Conservation (phyloP, 2,797 vertebrate genomes). For the Pipistrellus nathusii region DNA sequence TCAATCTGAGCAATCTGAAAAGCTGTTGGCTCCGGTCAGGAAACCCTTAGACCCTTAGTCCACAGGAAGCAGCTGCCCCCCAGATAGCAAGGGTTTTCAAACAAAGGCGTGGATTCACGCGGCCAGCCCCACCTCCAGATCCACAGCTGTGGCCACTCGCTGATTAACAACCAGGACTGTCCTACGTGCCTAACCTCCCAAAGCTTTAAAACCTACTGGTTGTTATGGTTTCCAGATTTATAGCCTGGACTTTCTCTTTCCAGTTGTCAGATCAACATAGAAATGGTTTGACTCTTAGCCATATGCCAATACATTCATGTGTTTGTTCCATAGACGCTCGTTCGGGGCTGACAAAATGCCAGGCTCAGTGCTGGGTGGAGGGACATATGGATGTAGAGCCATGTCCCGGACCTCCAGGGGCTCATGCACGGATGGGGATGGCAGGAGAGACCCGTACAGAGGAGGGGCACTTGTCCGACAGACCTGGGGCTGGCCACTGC, state of each 20-base stretch:
- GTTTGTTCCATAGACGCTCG: slow-evolving; percentile 36
- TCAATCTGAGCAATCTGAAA: not conserved
- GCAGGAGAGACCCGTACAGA: not conserved
- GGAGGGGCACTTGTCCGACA: not conserved
- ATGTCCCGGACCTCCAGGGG: not conserved
- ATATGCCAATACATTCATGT: not conserved
- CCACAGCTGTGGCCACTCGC: slow-evolving; percentile 1
- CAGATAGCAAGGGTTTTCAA: not conserved
- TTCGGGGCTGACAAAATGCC: not conserved
- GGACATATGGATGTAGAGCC: not conserved
- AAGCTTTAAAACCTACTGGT: slow-evolving; percentile 23
- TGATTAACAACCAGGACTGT: not conserved
- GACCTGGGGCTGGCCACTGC: not conserved
- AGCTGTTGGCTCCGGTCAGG: not conserved
- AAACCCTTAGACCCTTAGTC: not conserved
- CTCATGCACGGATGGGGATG: not conserved
- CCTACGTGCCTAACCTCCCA: not conserved
- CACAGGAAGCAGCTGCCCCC: not conserved
- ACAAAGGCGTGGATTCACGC: not conserved
- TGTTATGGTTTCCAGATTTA: slow-evolving; percentile 55
- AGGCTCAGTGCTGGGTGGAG: not conserved
- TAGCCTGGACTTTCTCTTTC: slow-evolving; percentile 54
- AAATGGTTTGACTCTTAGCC: slow-evolving; percentile 55
- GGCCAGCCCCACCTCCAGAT: not conserved
- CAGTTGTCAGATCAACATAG: slow-evolving; percentile 44